A percentile compares a stretch with the other conserved stretches of the same genome.
These are phyloP conservation scores for Tinamus guttatus DNA, from an alignment of 2,113 vertebrate genomes.

Conservation along the genomic window DNA sequence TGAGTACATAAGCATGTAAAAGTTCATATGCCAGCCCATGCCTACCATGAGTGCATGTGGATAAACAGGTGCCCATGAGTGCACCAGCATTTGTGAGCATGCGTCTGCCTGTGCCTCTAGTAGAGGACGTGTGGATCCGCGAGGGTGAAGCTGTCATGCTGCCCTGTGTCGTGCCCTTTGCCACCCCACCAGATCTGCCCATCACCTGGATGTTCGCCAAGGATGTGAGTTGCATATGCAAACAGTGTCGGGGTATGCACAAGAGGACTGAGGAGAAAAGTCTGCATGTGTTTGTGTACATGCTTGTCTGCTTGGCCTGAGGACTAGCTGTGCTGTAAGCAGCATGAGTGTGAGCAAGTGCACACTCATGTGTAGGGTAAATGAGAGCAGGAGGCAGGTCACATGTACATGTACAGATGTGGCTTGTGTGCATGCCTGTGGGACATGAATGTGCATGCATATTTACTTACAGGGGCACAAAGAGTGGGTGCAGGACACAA, in stretches of 20 bases:
- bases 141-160: not conserved
- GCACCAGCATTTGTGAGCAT: not conserved
- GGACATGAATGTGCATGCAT: not conserved
- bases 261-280: not conserved
- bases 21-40: not conserved
- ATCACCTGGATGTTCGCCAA: slow-evolving; percentile 35
- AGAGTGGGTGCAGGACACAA: rapidly evolving
- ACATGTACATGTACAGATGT: rapidly evolving
- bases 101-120: not conserved
- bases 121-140: not conserved
- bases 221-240: not conserved
- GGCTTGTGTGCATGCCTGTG: rapidly evolving
- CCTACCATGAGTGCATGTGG: not conserved
- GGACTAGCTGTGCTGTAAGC: rapidly evolving
- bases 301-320: rapidly evolving
- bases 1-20: not conserved
- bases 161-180: not conserved
- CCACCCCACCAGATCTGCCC: rapidly evolving
- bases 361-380: not conserved
- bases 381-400: not conserved
- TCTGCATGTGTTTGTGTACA: not conserved
- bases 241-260: not conserved
- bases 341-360: not conserved
- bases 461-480: rapidly evolving
- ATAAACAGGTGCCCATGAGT: too few species aligned